Percentiles rank a stretch among this genome's conserved stretches.
phyloP scores from a whole-genome alignment of 2,888 invertebrate genomes.

The Limnephilus lunatus region DNA sequence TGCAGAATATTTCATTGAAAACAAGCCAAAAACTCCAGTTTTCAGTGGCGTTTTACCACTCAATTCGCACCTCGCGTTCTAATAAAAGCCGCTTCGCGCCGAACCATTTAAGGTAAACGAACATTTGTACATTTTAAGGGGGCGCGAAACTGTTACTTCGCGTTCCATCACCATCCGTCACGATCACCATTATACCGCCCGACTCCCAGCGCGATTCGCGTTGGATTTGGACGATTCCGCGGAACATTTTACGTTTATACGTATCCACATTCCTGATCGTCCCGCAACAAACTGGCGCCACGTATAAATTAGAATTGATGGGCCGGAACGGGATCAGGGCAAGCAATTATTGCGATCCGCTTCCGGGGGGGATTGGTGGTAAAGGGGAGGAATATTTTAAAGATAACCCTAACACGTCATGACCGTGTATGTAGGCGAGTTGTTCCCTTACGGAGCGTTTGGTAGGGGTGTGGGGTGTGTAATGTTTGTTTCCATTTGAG shows the following conservation, averaged over 20 bases:
- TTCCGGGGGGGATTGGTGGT: constrained; percentile 6
- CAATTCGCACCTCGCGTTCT: constrained; percentile 34
- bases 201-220: not conserved
- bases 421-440: not conserved
- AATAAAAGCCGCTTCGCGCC: constrained; percentile 29
- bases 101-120: constrained; percentile 40
- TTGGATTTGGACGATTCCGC: constrained; percentile 33
- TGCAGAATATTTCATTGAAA: not conserved
- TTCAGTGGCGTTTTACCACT: not conserved
- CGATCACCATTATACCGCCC: constrained; percentile 30
- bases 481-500: not conserved
- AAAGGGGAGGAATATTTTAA: not conserved
- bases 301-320: constrained; percentile 61
- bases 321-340: constrained; percentile 45
- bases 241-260: not conserved
- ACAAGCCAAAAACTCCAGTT: not conserved
- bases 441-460: not conserved
- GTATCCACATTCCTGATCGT: not conserved
- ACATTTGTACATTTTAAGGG: constrained; percentile 23
- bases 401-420: not conserved
- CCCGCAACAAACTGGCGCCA: constrained; percentile 4
- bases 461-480: not conserved
- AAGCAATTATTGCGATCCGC: constrained; percentile 44
- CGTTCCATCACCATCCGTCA: constrained; percentile 39
- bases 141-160: not conserved